Conservation (phyloP, 2,888 invertebrate species). For the Pseudeuparius sepicola region DNA sequence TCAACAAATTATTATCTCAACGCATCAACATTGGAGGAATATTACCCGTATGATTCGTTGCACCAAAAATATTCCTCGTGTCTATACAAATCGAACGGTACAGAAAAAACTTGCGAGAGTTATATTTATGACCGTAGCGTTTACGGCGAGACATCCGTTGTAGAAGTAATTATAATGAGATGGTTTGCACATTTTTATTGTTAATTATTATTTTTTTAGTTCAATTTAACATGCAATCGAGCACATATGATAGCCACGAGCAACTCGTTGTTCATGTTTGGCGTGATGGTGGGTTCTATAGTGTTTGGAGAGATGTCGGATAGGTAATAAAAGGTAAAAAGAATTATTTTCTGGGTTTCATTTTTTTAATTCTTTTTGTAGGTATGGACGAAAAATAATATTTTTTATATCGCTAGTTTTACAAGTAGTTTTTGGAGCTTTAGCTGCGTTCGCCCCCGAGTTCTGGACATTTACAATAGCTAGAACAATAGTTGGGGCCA, state of each 20-base stretch:
- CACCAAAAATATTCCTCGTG: slow-evolving; percentile 45
- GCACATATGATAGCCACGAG: slow-evolving; percentile 53
- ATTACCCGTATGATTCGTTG: slow-evolving; percentile 45
- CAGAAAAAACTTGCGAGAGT: slow-evolving; percentile 40
- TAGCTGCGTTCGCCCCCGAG: slow-evolving; percentile 57
- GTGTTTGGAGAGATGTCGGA: slow-evolving; percentile 64
- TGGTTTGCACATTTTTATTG: slow-evolving; percentile 6
- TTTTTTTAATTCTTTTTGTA: slow-evolving; percentile 27
- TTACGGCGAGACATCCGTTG: slow-evolving; percentile 53
- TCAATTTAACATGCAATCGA: slow-evolving; percentile 56
- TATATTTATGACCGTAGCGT: slow-evolving; percentile 52
- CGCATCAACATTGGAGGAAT: slow-evolving; percentile 38
- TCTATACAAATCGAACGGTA: slow-evolving; percentile 39
- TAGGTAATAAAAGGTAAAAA: too few species aligned
- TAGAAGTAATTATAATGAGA: slow-evolving; percentile 43
- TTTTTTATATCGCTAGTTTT: slow-evolving; percentile 62
- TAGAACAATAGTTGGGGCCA: slow-evolving; percentile 58
- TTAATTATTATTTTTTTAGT: slow-evolving; percentile 39
- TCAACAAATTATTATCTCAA: slow-evolving; percentile 44
- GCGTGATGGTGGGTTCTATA: slow-evolving; percentile 62
- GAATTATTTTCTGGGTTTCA: too few species aligned
- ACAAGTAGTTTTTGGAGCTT: slow-evolving; percentile 56
- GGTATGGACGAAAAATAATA: slow-evolving; percentile 59
- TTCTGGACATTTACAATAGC: slow-evolving; percentile 56
- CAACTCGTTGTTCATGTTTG: slow-evolving; percentile 61